Conservation (phyloP, 2,113 vertebrate species). For the Cyanoramphus novaezelandiae region DNA sequence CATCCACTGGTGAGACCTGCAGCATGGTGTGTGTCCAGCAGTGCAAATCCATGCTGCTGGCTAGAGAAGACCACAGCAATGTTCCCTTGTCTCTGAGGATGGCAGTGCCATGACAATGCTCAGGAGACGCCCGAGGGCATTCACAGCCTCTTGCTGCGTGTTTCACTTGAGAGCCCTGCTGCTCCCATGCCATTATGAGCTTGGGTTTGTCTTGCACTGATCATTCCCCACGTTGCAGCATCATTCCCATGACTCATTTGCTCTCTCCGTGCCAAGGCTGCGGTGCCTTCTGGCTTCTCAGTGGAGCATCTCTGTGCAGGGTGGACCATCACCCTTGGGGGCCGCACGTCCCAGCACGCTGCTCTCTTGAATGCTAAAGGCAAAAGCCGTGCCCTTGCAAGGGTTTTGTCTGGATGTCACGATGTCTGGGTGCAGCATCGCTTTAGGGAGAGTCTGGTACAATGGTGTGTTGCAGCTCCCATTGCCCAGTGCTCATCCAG, state of each 20-base stretch:
- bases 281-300: not conserved
- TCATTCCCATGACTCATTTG: not conserved
- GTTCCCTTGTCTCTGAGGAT: fast-evolving
- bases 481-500: fast-evolving
- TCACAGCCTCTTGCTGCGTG: not conserved
- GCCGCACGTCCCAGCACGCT: fast-evolving
- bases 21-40: fast-evolving
- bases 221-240: not conserved
- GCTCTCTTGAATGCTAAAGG: not conserved
- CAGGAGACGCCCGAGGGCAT: not conserved
- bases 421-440: not conserved
- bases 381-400: not conserved
- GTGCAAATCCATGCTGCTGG: not conserved
- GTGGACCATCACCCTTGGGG: fast-evolving
- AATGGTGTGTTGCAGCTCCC: not conserved
- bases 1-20: fast-evolving
- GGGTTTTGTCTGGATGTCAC: not conserved
- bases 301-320: not conserved
- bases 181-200: not conserved
- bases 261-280: not conserved
- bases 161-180: not conserved
- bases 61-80: fast-evolving
- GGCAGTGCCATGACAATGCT: not conserved
- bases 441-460: fast-evolving
- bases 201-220: not conserved